Conservation (phyloP, 1,140 invertebrate genomes). For the Papilio aristodemus region DNA sequence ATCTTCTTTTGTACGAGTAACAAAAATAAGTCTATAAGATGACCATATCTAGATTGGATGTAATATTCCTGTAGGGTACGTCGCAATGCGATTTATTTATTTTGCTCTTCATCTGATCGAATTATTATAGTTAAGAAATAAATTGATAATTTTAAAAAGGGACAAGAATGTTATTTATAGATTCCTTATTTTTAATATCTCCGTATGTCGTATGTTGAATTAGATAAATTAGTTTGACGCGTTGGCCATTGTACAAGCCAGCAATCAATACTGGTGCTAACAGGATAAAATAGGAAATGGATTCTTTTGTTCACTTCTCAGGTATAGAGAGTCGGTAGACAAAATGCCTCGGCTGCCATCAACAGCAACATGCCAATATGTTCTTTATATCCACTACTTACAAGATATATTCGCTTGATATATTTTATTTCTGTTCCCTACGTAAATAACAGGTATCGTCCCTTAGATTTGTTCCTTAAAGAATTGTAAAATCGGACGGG, state of each 20-base stretch:
- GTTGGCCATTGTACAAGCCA: conserved; percentile 29
- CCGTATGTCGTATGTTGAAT: conserved; percentile 29
- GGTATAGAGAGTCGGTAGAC: conserved; percentile 23
- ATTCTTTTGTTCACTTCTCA: conserved; percentile 33
- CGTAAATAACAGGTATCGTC: conserved; percentile 33
- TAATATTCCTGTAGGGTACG: neutral
- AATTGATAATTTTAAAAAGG: neutral
- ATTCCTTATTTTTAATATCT: too few species aligned
- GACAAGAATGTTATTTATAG: too few species aligned
- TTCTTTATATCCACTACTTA: neutral
- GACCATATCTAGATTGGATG: neutral
- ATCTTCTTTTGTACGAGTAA: neutral
- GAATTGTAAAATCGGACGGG: conserved; percentile 33
- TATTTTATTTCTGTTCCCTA: conserved; percentile 1
- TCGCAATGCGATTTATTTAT: neutral
- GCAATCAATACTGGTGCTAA: conserved; percentile 33
- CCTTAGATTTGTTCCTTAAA: conserved; percentile 34
- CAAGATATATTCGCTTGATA: conserved; percentile 17
- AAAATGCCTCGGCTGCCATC: conserved; percentile 11
- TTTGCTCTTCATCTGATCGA: neutral
- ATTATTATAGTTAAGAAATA: neutral
- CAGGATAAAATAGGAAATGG: conserved; percentile 35
- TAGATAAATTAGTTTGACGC: conserved; percentile 31
- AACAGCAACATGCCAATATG: neutral
- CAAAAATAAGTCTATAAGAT: neutral